phyloP scores from a whole-genome alignment of 2,113 vertebrate genomes.

The Ciconia maguari region DNA sequence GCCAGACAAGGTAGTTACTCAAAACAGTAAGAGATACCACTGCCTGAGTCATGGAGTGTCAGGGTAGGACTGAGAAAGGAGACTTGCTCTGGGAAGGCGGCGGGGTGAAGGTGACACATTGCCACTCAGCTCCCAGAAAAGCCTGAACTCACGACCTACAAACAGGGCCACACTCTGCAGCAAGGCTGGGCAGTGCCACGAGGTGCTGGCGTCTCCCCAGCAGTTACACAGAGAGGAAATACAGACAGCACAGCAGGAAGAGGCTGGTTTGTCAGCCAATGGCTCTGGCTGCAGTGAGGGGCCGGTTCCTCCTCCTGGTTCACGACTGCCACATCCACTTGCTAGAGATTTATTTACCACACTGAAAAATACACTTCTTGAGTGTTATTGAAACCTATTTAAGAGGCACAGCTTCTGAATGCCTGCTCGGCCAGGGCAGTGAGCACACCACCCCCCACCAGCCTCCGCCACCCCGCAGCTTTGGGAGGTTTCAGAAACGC shows the following conservation, averaged over 20 bases:
- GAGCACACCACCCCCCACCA: fast-evolving
- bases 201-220: not conserved
- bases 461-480: fast-evolving
- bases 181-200: not conserved
- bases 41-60: not conserved
- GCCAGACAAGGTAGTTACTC: not conserved
- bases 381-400: not conserved
- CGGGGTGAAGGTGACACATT: not conserved
- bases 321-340: not conserved
- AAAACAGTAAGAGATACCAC: not conserved
- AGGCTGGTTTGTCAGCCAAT: not conserved
- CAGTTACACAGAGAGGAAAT: not conserved
- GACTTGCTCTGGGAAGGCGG: not conserved
- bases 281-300: not conserved
- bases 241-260: not conserved
- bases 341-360: not conserved
- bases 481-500: not conserved
- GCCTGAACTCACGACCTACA: fast-evolving
- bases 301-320: not conserved
- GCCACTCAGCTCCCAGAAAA: not conserved
- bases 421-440: fast-evolving
- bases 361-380: not conserved
- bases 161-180: not conserved
- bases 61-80: not conserved
- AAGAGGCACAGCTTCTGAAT: not conserved